Percentiles rank a stretch among this genome's conserved stretches.
phyloP scores from a whole-genome alignment of 2,888 invertebrate species.

The Molanna angustata region DNA sequence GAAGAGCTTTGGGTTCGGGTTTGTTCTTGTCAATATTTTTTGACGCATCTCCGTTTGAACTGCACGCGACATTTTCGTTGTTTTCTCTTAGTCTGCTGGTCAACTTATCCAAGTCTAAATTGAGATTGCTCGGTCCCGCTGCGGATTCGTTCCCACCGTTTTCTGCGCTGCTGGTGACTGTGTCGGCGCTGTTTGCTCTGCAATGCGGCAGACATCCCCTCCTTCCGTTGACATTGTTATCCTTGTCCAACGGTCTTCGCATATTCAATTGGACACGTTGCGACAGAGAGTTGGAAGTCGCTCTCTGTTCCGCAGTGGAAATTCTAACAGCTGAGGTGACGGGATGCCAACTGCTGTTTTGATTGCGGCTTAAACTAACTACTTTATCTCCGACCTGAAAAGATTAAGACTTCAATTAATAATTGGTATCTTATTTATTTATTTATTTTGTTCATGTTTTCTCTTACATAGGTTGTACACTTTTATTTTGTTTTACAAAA shows the following conservation, averaged over 20 bases:
- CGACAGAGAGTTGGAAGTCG: slow-evolving; percentile 48
- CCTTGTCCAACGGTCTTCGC: slow-evolving; percentile 57
- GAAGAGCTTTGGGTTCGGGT: slow-evolving; percentile 1
- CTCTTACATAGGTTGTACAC: too few relatives aligned
- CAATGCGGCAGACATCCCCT: slow-evolving; percentile 54
- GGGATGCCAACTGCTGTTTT: slow-evolving; percentile 53
- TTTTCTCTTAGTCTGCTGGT: slow-evolving; percentile 18
- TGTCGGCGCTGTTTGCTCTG: slow-evolving; percentile 34
- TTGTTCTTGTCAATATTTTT: slow-evolving; percentile 15
- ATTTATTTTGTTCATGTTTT: too few relatives aligned
- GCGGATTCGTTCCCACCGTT: slow-evolving; percentile 13
- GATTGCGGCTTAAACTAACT: slow-evolving; percentile 67
- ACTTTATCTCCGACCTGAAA: slow-evolving; percentile 67
- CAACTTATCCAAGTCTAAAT: slow-evolving; percentile 13
- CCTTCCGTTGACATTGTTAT: slow-evolving; percentile 72
- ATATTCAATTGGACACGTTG: slow-evolving; percentile 52
- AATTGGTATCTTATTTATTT: too few relatives aligned
- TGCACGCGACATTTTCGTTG: slow-evolving; percentile 17
- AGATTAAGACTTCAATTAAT: neutral
- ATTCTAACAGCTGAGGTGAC: slow-evolving; percentile 57
- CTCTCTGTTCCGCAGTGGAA: slow-evolving; percentile 43
- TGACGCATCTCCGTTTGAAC: neutral
- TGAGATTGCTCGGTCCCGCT: slow-evolving; percentile 26
- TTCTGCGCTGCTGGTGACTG: too few relatives aligned
- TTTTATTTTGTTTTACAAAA: neutral